These are phyloP conservation scores for Stenopsyche tienmushanensis DNA, from an alignment of 1,140 invertebrate genomes.

Conservation along the genomic window DNA sequence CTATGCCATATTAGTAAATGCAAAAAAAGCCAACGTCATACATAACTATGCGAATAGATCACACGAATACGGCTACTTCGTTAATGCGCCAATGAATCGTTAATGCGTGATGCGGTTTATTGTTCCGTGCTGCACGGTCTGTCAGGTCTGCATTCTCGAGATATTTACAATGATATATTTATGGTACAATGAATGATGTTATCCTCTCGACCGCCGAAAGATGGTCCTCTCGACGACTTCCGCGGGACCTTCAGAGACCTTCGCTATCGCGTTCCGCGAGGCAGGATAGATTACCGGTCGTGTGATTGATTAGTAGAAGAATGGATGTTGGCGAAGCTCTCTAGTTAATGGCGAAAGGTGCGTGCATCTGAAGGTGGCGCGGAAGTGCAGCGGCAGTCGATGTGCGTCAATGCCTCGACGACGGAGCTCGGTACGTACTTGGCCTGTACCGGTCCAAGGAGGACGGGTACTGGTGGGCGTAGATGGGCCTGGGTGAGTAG, in stretches of 20 bases:
- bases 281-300: too few species aligned
- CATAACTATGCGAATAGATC: too few species aligned
- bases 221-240: not conserved
- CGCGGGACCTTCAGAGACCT: not conserved
- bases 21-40: too few species aligned
- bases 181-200: not conserved
- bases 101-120: constrained; percentile 24
- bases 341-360: not conserved
- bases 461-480: constrained; percentile 77
- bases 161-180: constrained; percentile 37
- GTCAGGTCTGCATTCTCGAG: constrained; percentile 31
- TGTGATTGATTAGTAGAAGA: too few species aligned
- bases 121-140: too few species aligned
- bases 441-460: constrained; percentile 76
- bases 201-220: not conserved
- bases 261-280: too few species aligned
- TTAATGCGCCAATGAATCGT: too few species aligned
- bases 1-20: too few species aligned
- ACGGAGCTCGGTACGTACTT: constrained; percentile 79
- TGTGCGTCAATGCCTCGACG: constrained; percentile 18
- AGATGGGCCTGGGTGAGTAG: constrained; percentile 81
- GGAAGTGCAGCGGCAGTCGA: constrained; percentile 11
- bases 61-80: too few species aligned
- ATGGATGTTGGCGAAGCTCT: too few species aligned
- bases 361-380: not conserved